phyloP scores from a whole-genome alignment of 2,888 invertebrate species.

The Apamea epomidion region DNA sequence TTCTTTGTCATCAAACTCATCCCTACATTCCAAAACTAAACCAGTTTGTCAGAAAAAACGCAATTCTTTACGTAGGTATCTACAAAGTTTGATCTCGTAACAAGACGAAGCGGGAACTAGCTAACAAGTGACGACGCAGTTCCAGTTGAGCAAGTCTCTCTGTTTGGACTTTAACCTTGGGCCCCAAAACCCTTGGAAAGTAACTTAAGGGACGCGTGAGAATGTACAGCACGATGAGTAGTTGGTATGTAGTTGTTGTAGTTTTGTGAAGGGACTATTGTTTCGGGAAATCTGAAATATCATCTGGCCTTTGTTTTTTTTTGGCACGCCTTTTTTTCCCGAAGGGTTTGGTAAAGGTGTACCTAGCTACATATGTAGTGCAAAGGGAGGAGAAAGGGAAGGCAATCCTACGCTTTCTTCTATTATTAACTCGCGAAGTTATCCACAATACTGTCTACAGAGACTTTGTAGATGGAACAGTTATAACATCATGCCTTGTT shows the following conservation, averaged over 20 bases:
- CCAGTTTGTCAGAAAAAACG: slow-evolving; percentile 10
- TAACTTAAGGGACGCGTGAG: slow-evolving; percentile 40
- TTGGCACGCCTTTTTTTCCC: neutral
- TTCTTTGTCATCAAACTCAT: neutral
- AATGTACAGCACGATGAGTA: slow-evolving; percentile 17
- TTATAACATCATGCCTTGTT: too few relatives aligned
- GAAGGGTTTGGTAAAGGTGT: too few relatives aligned
- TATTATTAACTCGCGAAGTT: too few relatives aligned
- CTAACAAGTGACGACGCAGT: slow-evolving; percentile 58
- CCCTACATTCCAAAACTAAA: neutral
- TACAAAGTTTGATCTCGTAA: slow-evolving; percentile 49
- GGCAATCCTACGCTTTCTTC: too few relatives aligned
- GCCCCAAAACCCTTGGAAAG: slow-evolving; percentile 21
- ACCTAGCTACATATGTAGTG: too few relatives aligned
- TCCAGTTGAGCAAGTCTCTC: slow-evolving; percentile 55
- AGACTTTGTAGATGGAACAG: too few relatives aligned
- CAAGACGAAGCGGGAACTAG: slow-evolving; percentile 53
- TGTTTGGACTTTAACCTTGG: slow-evolving; percentile 60
- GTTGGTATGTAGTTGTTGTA: slow-evolving; percentile 2
- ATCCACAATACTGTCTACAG: too few relatives aligned
- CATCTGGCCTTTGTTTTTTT: neutral
- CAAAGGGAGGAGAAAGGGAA: too few relatives aligned
- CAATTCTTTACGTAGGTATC: neutral
- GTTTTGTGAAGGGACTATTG: slow-evolving; percentile 2
- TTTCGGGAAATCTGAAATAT: slow-evolving; percentile 2